Evolutionary conservation across 2,113 vertebrate genomes (phyloP), one percentile per base, ranked within the genome.

Genomic region (Gobius niger): DNA sequence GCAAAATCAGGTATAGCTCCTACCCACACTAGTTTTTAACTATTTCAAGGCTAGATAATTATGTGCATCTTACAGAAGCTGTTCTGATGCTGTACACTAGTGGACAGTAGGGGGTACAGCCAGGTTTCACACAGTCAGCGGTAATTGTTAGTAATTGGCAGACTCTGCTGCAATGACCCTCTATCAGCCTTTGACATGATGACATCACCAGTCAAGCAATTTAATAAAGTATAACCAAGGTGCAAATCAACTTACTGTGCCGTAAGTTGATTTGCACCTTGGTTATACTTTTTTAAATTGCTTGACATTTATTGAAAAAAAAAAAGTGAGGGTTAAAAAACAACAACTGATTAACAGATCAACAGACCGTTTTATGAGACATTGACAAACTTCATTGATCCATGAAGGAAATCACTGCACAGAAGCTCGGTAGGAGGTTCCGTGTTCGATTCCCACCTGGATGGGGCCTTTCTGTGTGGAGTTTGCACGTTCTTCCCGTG

Each of bases 121-220:
- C 56, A 51, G 68, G 62, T 73, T 71, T 67, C 44, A 60, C 59
- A 44, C 59, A 68, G 54, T 68, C 56, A 44, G 62, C 0, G 24
- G 24, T 34, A 34, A 4, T 34, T 4, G 24, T 34, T 34, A 18
- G 68, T 65, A 81, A 76, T 49, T 77, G 65, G 68, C 52, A 44
- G 67, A 41, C n/a, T 67, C 64, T 77, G 56, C 16, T 51, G 34
- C 0, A 61, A 44, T 69, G 64, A 77, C 74, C 68, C 66, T 59
- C 56, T 44, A 6, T 78, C 40, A 65, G 16, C 49, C 50, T 15
- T 0, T 65, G 41, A 73, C 69, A 34, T 34, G 47, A 44, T 71
- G 78, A 53, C 1, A 63, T 13, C 13, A 63, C 70, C 63, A 68
- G 47, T 50, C 1, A 67, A 71, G n/a, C 57, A 24, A 24, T 10